A percentile compares a stretch with the other conserved stretches of the same genome.
These are phyloP conservation scores for Cantharis rustica DNA, from an alignment of 2,888 invertebrate genomes.

Conservation along the genomic window DNA sequence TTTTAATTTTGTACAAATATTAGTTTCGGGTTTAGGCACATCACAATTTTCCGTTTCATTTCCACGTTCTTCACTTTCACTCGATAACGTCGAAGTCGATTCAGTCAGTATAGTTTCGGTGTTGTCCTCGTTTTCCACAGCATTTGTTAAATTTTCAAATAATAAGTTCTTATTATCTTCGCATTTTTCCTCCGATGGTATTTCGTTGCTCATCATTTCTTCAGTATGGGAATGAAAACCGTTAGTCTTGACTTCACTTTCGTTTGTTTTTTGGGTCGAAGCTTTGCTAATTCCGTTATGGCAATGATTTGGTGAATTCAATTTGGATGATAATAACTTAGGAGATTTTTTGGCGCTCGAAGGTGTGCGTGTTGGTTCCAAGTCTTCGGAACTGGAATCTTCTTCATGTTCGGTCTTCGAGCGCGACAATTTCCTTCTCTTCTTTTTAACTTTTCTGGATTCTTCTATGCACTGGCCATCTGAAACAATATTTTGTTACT, in stretches of 20 bases:
- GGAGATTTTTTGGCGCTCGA: neutral
- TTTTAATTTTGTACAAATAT: constrained; percentile 39
- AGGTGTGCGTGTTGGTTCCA: constrained; percentile 34
- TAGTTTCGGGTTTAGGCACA: neutral
- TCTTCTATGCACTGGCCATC: constrained; percentile 12
- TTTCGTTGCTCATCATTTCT: neutral
- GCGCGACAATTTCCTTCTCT: constrained; percentile 38
- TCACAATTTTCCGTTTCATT: neutral
- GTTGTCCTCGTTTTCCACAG: constrained; percentile 10
- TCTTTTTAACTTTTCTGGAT: constrained; percentile 39
- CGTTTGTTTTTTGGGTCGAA: neutral
- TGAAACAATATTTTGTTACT: neutral
- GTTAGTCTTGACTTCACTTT: neutral
- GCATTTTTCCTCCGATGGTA: neutral
- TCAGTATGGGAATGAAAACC: constrained; percentile 4
- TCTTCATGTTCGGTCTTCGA: constrained; percentile 24
- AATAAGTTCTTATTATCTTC: constrained; percentile 5
- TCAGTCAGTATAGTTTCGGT: neutral
- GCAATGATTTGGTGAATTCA: neutral
- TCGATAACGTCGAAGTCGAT: neutral
- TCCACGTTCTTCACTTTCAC: neutral
- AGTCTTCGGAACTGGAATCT: constrained; percentile 25
- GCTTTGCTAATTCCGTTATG: neutral
- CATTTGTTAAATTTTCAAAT: constrained; percentile 1
- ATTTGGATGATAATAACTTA: neutral